Evolutionary conservation across 2,113 vertebrate species (phyloP), one percentile per base, ranked within the genome.

Genomic region (Emydocephalus ijimae): DNA sequence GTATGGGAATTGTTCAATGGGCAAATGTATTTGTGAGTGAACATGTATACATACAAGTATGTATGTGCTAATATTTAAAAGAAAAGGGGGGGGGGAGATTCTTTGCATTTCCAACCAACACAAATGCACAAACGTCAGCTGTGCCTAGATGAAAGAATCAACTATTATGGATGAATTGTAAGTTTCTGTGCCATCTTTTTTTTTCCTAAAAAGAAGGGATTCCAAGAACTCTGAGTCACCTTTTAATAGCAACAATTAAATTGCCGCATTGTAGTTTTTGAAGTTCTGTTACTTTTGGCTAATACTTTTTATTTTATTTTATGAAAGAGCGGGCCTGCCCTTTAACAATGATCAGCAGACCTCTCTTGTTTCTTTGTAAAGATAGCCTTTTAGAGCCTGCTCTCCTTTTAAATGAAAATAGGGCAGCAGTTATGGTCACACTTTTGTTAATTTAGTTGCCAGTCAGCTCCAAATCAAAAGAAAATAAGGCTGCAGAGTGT

Each of bases 401-500:
- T 97, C 98, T 97, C 97, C 96, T 98, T 98, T 98, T 98, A 97
- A 97, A 98, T 98, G 98, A 98, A 98, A 98, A 98, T 97, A 96
- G 98, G 96, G 98, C 98, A 98, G 98, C 97, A 98, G 98, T 98
- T 98, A 98, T 98, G 98, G 99, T 98, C 98, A 98, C 98, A 98
- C 98, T 98, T 98, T 98, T 98, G 98, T 98, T 98, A 98, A 98
- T 98, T 97, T 98, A 97, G 97, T 98, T 98, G 98, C 98, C 97
- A 98, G 98, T 98, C 96, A 98, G 98, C 97, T 96, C 97, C 97
- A 98, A 97, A 97, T 98, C 97, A 97, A 97, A 98, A 98, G 98
- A 98, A 98, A 97, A 98, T 98, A 98, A 98, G 98, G 98, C 98
- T 98, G 98, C 97, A 98, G 98, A 98, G 98, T 98, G 98, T 99